A percentile compares a stretch with the other conserved stretches of the same genome.
phyloP scores from a whole-genome alignment of 2,797 vertebrate genomes.

The Sitta carolinensis region DNA sequence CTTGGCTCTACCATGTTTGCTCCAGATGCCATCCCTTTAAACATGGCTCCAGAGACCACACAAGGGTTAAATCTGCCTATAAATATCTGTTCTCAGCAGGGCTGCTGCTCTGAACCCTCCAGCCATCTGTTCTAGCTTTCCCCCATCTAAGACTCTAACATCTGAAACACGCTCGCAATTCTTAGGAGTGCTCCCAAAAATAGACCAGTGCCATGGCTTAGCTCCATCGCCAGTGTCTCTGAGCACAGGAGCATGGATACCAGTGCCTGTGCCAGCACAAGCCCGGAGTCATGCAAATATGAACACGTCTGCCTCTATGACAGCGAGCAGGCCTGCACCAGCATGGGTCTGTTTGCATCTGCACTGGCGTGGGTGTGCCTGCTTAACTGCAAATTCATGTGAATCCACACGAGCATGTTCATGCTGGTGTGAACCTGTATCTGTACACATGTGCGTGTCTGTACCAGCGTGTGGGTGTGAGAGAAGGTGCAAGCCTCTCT shows the following conservation, averaged over 20 bases:
- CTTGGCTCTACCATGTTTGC: rapidly evolving
- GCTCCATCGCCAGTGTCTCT: background rate
- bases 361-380: background rate
- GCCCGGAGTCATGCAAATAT: background rate
- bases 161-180: constrained; percentile 75
- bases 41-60: constrained; percentile 27
- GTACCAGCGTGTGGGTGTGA: background rate
- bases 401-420: background rate
- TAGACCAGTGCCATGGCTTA: constrained; percentile 48
- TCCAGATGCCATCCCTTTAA: constrained; percentile 9
- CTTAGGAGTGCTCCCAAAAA: constrained; percentile 77
- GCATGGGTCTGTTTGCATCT: background rate
- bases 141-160: constrained; percentile 73
- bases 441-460: background rate
- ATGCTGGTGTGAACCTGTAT: background rate
- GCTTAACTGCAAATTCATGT: background rate
- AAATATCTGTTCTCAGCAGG: constrained; percentile 79
- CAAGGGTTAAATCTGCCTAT: constrained; percentile 76
- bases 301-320: background rate
- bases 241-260: background rate
- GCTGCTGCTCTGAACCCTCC: constrained; percentile 74
- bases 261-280: background rate
- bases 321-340: background rate
- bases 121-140: constrained; percentile 80
- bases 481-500: background rate